Percentiles rank a stretch among this genome's conserved stretches.
These are phyloP conservation scores for Ptilodon capucinus DNA, from an alignment of 2,888 invertebrate species.

Conservation along the genomic window DNA sequence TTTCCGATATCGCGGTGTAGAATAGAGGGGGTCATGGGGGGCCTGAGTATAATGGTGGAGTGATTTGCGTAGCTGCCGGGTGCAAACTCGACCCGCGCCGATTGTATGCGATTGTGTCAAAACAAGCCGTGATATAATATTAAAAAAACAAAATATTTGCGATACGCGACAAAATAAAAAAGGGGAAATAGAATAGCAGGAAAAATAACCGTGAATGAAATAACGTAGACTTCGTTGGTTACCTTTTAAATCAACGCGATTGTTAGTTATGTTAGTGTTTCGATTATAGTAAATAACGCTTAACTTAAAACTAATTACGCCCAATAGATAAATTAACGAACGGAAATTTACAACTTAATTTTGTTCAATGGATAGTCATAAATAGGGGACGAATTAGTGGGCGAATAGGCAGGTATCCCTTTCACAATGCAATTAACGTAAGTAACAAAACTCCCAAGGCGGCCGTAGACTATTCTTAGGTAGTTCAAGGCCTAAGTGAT, in stretches of 20 bases:
- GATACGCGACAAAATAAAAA: conserved; percentile 34
- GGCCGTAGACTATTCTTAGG: background rate
- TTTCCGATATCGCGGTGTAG: conserved; percentile 34
- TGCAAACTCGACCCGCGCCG: conserved; percentile 42
- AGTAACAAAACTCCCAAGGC: conserved; percentile 3
- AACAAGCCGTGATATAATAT: conserved; percentile 53
- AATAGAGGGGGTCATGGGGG: conserved; percentile 29
- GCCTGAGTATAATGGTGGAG: conserved; percentile 41
- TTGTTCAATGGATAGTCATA: background rate
- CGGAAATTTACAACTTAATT: background rate
- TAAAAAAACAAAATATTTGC: conserved; percentile 53
- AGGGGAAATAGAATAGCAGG: conserved; percentile 18
- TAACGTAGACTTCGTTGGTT: background rate
- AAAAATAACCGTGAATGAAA: conserved; percentile 1
- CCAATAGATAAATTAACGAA: background rate
- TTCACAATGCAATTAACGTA: conserved; percentile 2
- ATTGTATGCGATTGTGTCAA: conserved; percentile 56
- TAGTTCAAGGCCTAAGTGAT: conserved; percentile 1
- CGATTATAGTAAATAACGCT: background rate
- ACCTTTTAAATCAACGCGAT: too few species aligned
- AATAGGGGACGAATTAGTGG: background rate
- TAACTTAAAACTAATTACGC: background rate
- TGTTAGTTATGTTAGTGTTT: background rate
- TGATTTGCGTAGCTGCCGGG: conserved; percentile 45
- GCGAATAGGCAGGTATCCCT: background rate